Conservation (phyloP, 2,888 invertebrate species). For the Hydrotaea diabolus region DNA sequence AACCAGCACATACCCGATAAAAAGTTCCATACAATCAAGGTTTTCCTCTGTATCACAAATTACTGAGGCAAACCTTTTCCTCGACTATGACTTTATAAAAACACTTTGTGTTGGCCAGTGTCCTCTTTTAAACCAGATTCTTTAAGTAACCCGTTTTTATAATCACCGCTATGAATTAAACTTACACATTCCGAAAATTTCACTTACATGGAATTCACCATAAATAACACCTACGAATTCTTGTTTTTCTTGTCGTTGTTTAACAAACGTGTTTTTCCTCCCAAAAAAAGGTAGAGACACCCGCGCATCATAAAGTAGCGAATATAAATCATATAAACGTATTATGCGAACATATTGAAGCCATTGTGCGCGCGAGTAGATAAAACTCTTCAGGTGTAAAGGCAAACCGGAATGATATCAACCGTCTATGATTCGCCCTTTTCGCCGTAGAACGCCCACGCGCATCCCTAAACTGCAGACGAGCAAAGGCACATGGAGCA, state of each 20-base stretch:
- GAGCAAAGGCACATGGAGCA: not conserved
- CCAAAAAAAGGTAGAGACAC: not conserved
- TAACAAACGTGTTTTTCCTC: not conserved
- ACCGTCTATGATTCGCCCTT: not conserved
- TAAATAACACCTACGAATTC: no score
- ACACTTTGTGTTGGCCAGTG: no score
- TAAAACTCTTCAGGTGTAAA: constrained; percentile 50
- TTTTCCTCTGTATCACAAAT: no score
- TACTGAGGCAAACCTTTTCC: no score
- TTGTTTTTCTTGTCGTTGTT: not conserved
- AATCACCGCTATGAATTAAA: no score
- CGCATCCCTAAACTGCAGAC: not conserved
- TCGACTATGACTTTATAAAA: no score
- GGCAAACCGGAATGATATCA: constrained; percentile 38
- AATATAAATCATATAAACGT: constrained; percentile 52
- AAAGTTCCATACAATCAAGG: no score
- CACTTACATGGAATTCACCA: no score
- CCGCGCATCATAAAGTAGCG: constrained; percentile 21
- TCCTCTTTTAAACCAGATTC: no score
- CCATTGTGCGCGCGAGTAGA: constrained; percentile 42
- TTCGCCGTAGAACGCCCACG: not conserved
- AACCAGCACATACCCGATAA: no score
- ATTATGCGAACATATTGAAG: constrained; percentile 52
- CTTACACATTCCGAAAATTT: no score
- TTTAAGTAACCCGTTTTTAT: no score